Evolutionary conservation across 2,797 vertebrate genomes (phyloP).

Genomic region (Chlorospingus semifuscus): DNA sequence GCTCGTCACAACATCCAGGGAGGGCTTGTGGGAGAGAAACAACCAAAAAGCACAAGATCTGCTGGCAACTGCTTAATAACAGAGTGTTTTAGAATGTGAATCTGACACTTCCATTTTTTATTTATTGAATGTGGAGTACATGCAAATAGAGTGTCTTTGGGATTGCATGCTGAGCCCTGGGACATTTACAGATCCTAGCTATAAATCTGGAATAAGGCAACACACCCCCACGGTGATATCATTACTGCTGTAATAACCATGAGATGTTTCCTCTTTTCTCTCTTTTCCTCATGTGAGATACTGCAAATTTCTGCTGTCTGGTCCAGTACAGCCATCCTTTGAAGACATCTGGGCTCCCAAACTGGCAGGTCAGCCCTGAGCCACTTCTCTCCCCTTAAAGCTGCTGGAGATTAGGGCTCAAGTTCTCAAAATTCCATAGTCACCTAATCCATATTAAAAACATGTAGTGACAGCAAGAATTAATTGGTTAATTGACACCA

Average conservation of each 20-base stretch:
- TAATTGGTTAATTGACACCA: neutral
- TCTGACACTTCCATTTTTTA: constrained; percentile 29
- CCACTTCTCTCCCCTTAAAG: neutral
- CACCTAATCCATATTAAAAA: neutral
- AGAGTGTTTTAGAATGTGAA: neutral
- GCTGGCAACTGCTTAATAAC: constrained; percentile 20
- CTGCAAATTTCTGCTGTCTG: neutral
- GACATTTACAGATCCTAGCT: neutral
- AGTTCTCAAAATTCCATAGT: neutral
- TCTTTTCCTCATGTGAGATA: neutral
- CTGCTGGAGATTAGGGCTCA: neutral
- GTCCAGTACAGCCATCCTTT: neutral
- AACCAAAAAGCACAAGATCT: constrained; percentile 10
- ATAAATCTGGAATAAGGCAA: constrained; percentile 18
- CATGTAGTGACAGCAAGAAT: neutral
- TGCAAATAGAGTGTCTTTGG: constrained; percentile 7
- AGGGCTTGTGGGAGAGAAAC: neutral
- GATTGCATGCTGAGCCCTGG: neutral
- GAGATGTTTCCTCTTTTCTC: neutral
- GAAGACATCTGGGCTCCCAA: neutral
- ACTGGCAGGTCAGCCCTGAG: neutral
- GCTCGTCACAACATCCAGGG: neutral
- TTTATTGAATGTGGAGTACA: neutral
- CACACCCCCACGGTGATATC: neutral
- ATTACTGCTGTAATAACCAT: neutral